Conservation (phyloP, 2,888 invertebrate genomes). For the Oligia latruncula region DNA sequence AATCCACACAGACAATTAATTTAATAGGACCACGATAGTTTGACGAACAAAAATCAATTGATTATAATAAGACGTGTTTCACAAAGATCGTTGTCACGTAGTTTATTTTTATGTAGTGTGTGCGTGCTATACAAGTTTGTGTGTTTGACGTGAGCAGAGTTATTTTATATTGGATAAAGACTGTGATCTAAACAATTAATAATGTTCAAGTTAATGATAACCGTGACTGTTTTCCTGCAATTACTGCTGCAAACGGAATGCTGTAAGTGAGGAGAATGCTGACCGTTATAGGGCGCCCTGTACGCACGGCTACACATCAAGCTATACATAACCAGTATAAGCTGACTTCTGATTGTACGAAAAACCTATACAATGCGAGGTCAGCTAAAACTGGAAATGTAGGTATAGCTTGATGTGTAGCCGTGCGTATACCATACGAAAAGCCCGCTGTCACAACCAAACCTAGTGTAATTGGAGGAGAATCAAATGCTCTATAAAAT, state of each 20-base stretch:
- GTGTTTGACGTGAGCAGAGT: constrained; percentile 41
- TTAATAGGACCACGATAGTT: constrained; percentile 23
- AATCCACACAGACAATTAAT: constrained; percentile 48
- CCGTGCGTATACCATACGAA: background rate
- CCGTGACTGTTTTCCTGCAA: constrained; percentile 63
- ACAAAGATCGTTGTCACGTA: constrained; percentile 14
- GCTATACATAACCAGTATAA: too few relatives aligned
- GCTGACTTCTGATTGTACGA: too few relatives aligned
- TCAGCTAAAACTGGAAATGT: too few relatives aligned
- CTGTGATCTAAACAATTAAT: constrained; percentile 61
- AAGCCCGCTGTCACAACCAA: background rate
- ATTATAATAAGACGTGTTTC: constrained; percentile 14
- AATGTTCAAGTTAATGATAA: constrained; percentile 66
- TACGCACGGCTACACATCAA: background rate
- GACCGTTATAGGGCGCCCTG: background rate
- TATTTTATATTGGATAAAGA: constrained; percentile 32
- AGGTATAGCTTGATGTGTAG: too few relatives aligned
- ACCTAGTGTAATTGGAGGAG: background rate
- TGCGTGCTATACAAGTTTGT: constrained; percentile 23
- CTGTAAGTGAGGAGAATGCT: constrained; percentile 69
- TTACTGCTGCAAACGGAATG: constrained; percentile 65
- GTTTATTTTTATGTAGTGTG: constrained; percentile 32
- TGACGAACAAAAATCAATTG: constrained; percentile 15
- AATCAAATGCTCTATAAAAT: background rate
- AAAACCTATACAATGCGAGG: too few relatives aligned